Conservation (phyloP, 2,888 invertebrate species). For the Troilus luridus region DNA sequence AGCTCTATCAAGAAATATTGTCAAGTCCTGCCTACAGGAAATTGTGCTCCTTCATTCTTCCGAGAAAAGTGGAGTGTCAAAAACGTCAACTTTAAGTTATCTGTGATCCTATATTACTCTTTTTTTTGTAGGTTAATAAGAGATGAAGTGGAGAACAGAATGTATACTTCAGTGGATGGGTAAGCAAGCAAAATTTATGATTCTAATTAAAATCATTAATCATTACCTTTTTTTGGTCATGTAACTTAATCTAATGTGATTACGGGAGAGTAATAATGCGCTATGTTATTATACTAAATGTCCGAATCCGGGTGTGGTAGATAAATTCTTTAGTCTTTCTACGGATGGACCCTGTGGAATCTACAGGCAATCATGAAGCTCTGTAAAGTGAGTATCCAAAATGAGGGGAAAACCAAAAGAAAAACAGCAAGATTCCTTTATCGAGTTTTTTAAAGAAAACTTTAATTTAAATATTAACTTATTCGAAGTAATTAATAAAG, state of each 20-base stretch:
- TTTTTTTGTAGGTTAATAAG: background rate
- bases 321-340: too few relatives aligned
- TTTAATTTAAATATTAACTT: background rate
- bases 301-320: too few relatives aligned
- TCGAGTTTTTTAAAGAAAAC: background rate
- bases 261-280: too few relatives aligned
- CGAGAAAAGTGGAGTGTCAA: background rate
- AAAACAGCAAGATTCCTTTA: too few relatives aligned
- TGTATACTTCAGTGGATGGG: background rate
- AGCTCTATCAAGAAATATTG: slow-evolving; percentile 28
- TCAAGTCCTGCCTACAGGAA: background rate
- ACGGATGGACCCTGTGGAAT: too few relatives aligned
- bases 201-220: background rate
- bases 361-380: too few relatives aligned
- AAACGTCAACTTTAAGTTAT: background rate
- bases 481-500: background rate
- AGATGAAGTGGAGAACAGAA: background rate
- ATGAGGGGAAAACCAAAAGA: too few relatives aligned
- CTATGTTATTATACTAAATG: too few relatives aligned
- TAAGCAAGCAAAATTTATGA: background rate
- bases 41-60: background rate
- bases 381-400: too few relatives aligned
- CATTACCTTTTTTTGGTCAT: too few relatives aligned
- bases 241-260: too few relatives aligned
- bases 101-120: background rate